Conservation (phyloP, 2,113 vertebrate species). For the Gorilla gorilla region DNA sequence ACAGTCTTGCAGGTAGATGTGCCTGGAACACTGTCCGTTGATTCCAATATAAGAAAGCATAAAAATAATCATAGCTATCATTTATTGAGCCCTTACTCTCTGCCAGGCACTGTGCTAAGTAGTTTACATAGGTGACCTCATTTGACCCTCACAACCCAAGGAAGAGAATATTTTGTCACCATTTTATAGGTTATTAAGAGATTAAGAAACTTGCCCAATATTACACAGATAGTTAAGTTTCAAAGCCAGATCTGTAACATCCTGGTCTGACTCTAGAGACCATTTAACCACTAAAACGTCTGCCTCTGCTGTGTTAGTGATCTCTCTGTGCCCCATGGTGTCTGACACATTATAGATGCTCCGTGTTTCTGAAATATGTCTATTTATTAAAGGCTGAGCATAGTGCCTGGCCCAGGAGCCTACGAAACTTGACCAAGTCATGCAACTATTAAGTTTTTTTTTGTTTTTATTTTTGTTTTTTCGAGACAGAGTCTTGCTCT, state of each 20-base stretch:
- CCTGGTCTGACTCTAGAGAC: not conserved
- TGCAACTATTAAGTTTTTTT: not conserved
- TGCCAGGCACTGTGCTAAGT: not conserved
- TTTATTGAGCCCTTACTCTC: not conserved
- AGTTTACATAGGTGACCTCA: not conserved
- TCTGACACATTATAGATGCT: not conserved
- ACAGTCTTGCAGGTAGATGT: not conserved
- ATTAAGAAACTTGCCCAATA: not conserved
- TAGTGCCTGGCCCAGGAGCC: not conserved
- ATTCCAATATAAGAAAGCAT: not conserved
- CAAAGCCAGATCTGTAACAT: not conserved
- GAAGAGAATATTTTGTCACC: not conserved
- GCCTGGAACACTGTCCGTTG: not conserved
- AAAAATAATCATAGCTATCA: not conserved
- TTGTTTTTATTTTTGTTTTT: too few relatives aligned
- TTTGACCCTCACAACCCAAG: not conserved
- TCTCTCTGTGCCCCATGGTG: not conserved
- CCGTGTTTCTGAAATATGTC: not conserved
- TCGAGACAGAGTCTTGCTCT: too few relatives aligned
- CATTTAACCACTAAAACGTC: not conserved
- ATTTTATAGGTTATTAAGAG: not conserved
- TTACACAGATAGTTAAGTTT: not conserved
- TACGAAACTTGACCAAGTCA: not conserved
- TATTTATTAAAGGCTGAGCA: not conserved
- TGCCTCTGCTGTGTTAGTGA: not conserved